Evolutionary conservation across 2,113 vertebrate species (phyloP).

Genomic region (Thomomys bottae): DNA sequence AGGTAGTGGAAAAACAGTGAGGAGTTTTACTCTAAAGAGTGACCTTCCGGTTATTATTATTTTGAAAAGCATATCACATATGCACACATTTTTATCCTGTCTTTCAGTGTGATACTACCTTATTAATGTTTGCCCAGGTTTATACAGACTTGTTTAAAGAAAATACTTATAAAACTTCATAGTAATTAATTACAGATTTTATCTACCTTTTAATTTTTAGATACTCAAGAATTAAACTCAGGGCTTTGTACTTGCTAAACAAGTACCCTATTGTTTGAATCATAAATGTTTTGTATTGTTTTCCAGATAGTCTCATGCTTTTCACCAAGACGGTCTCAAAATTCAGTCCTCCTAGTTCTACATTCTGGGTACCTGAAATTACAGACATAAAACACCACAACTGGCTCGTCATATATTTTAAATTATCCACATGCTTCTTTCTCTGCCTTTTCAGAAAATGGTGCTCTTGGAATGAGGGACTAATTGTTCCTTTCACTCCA

Average conservation of each 20-base stretch:
- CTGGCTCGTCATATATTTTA: neutral
- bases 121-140: neutral
- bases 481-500: neutral
- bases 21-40: neutral
- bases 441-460: neutral
- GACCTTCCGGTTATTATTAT: neutral
- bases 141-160: slow-evolving; percentile 22
- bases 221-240: too few relatives aligned
- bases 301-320: too few relatives aligned
- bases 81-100: neutral
- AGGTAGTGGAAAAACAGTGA: neutral
- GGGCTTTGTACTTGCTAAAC: too few relatives aligned
- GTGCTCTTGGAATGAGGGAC: neutral
- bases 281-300: too few relatives aligned
- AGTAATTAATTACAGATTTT: slow-evolving; percentile 22
- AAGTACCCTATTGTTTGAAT: too few relatives aligned
- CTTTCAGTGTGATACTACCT: neutral
- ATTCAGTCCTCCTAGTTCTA: too few relatives aligned
- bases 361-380: too few relatives aligned
- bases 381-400: too few relatives aligned
- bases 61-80: neutral
- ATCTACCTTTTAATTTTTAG: neutral
- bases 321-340: too few relatives aligned
- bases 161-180: neutral
- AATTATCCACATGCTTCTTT: neutral